Conservation (phyloP, 2,113 vertebrate species). For the Candoia aspera region DNA sequence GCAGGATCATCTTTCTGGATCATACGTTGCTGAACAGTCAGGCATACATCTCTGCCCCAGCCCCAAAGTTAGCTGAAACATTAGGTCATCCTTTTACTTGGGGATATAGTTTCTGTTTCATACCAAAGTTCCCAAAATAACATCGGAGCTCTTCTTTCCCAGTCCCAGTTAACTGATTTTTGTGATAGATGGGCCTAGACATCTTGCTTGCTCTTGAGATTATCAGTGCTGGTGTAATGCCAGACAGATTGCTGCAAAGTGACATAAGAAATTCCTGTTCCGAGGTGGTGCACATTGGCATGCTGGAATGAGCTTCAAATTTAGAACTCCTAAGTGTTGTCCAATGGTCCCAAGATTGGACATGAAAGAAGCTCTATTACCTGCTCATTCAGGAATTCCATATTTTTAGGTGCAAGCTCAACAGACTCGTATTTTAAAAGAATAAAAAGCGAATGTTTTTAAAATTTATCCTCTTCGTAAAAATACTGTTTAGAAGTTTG, state of each 20-base stretch:
- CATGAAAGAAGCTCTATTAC: conserved; percentile 26
- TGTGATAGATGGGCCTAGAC: not conserved
- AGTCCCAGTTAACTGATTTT: conserved; percentile 17
- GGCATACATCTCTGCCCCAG: not conserved
- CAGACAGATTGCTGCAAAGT: conserved; percentile 50
- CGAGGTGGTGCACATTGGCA: not conserved
- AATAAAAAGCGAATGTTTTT: not conserved
- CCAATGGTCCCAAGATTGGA: not conserved
- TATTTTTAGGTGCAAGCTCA: not conserved
- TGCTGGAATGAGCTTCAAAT: conserved; percentile 30
- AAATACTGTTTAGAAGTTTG: not conserved
- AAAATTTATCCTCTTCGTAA: not conserved
- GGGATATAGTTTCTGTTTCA: conserved; percentile 6
- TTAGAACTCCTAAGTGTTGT: conserved; percentile 49
- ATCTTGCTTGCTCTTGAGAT: conserved; percentile 32
- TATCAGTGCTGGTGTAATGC: conserved; percentile 38
- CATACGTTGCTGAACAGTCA: conserved; percentile 4
- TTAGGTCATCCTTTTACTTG: conserved; percentile 8
- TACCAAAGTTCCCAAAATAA: conserved; percentile 43
- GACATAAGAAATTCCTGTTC: conserved; percentile 39
- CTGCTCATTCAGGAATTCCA: conserved; percentile 14
- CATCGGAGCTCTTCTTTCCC: conserved; percentile 21
- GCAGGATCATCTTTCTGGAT: conserved; percentile 11
- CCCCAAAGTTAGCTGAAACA: conserved; percentile 11
- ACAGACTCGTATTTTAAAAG: conserved; percentile 35